phyloP scores from a whole-genome alignment of 2,888 invertebrate species.

The Synanthedon tipuliformis region DNA sequence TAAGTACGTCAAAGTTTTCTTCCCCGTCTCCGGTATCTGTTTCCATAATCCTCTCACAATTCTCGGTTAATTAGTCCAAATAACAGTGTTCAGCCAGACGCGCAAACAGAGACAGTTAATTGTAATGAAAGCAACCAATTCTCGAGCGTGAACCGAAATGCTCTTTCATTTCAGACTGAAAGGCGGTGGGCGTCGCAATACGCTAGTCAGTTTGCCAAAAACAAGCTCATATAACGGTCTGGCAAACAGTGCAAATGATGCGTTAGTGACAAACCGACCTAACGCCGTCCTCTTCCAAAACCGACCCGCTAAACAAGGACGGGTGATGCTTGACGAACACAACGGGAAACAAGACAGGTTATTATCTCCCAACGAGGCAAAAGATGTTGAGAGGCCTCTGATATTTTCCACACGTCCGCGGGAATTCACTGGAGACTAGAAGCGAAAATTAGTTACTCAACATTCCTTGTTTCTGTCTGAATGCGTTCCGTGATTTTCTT shows the following conservation, averaged over 20 bases:
- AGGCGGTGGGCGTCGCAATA: conserved; percentile 48
- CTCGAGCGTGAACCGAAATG: conserved; percentile 46
- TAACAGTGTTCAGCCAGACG: conserved; percentile 62
- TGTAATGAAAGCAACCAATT: conserved; percentile 60
- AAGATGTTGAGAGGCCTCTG: conserved; percentile 54
- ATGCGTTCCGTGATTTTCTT: conserved; percentile 64
- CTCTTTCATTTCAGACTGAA: conserved; percentile 53
- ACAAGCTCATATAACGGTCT: conserved; percentile 64
- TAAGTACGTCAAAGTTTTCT: neutral
- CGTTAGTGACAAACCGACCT: conserved; percentile 60
- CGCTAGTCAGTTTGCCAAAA: conserved; percentile 58
- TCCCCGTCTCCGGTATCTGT: neutral
- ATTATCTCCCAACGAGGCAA: conserved; percentile 57
- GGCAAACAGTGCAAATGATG: conserved; percentile 65
- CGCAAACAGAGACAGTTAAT: conserved; percentile 61
- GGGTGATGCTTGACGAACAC: conserved; percentile 42
- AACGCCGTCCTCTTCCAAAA: conserved; percentile 28
- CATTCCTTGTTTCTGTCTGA: conserved; percentile 60
- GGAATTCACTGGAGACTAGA: conserved; percentile 61
- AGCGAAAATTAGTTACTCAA: conserved; percentile 68
- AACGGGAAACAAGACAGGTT: conserved; percentile 63
- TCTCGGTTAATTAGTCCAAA: conserved; percentile 62
- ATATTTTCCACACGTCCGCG: conserved; percentile 68
- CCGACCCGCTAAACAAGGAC: conserved; percentile 24
- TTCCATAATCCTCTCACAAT: conserved; percentile 30